Evolutionary conservation across 92 coral and sea anemone species (phyloP).

Genomic region (Porites divaricata): DNA sequence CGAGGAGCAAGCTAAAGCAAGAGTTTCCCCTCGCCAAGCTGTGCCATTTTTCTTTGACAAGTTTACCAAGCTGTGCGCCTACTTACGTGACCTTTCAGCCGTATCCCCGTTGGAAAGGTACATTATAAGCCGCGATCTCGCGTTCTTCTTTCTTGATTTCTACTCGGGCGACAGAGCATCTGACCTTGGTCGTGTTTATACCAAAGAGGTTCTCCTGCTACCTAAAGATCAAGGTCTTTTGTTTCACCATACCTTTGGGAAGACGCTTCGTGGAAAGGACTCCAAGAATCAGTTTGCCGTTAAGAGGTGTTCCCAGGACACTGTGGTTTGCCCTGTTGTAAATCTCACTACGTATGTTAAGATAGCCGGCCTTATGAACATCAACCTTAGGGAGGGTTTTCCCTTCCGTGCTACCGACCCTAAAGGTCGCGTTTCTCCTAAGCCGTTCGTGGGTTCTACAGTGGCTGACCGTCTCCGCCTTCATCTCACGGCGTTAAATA

Average conservation of each 20-base stretch:
- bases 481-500: constrained; percentile 1
- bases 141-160: constrained; percentile 41
- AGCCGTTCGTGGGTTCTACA: constrained; percentile 38
- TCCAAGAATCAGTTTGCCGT: constrained; percentile 10
- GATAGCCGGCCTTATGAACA: constrained; percentile 13
- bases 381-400: constrained; percentile 26
- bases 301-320: constrained; percentile 3
- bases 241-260: constrained; percentile 41
- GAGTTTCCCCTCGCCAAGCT: constrained; percentile 41
- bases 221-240: constrained; percentile 35
- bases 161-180: constrained; percentile 45
- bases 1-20: constrained; percentile 50
- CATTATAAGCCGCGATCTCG: constrained; percentile 15
- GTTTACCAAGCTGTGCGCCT: constrained; percentile 11
- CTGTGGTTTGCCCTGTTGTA: constrained; percentile 14
- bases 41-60: constrained; percentile 41
- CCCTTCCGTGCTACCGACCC: constrained; percentile 31
- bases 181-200: constrained; percentile 29
- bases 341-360: constrained; percentile 16
- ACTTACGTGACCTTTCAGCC: not conserved
- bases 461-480: constrained; percentile 24
- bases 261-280: constrained; percentile 32
- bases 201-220: constrained; percentile 33
- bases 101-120: constrained; percentile 15
- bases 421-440: not conserved